These are phyloP conservation scores for Neoascia interrupta DNA, from an alignment of 2,888 invertebrate species.

Conservation along the genomic window DNA sequence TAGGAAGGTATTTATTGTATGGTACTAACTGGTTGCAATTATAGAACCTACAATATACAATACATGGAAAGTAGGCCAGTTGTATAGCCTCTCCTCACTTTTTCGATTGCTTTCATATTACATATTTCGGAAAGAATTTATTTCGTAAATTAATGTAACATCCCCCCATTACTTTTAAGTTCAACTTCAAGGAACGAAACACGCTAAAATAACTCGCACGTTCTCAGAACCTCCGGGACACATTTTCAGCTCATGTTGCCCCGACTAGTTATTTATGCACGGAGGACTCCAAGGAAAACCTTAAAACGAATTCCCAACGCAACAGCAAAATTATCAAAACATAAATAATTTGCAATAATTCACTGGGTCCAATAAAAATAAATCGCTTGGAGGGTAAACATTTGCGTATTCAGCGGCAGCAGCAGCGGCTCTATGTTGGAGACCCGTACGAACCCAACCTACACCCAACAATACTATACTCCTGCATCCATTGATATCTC, in stretches of 20 bases:
- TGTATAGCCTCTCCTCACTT: no score
- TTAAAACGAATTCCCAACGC: constrained; percentile 46
- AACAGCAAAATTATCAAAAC: constrained; percentile 68
- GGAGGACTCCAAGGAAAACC: constrained; percentile 34
- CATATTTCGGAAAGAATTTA: no score
- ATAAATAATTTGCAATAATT: constrained; percentile 70
- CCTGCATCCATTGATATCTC: constrained; percentile 62
- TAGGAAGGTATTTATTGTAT: no score
- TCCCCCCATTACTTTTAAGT: no score
- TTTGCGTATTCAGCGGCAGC: constrained; percentile 45
- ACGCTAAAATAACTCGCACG: constrained; percentile 41
- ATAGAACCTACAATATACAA: no score
- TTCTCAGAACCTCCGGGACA: not conserved
- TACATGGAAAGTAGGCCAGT: no score
- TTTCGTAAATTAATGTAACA: no score
- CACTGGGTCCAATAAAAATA: constrained; percentile 66
- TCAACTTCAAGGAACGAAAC: no score
- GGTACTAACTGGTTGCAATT: no score
- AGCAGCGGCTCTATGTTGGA: constrained; percentile 25
- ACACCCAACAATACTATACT: constrained; percentile 34
- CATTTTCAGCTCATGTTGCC: not conserved
- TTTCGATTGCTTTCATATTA: no score
- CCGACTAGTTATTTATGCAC: constrained; percentile 23
- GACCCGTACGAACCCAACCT: constrained; percentile 38
- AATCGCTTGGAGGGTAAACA: constrained; percentile 65